phyloP scores from a whole-genome alignment of 2,797 vertebrate genomes.

The Tokudaia tokunoshimensis region DNA sequence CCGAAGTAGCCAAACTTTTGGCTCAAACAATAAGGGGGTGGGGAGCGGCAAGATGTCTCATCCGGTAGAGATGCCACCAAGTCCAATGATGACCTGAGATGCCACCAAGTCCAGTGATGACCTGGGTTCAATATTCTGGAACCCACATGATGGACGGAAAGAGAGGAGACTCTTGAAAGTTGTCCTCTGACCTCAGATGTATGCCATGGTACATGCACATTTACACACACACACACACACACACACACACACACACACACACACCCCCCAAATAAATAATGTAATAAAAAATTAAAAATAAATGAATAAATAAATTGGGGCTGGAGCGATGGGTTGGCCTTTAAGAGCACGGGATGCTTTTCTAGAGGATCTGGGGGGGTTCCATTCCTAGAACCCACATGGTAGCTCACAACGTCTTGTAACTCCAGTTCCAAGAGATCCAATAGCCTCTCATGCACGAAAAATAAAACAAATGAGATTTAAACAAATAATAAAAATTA shows the following conservation, averaged over 20 bases:
- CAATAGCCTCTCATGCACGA: neutral
- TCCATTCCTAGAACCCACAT: neutral
- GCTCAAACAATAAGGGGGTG: neutral
- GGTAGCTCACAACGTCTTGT: neutral
- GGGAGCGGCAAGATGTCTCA: neutral
- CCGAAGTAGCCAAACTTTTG: neutral
- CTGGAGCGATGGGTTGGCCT: neutral
- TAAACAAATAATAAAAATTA: neutral
- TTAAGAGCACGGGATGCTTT: neutral
- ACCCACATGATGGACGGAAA: too few species aligned
- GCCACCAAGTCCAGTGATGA: neutral
- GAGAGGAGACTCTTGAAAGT: neutral
- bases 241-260: neutral
- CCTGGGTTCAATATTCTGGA: neutral
- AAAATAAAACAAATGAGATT: neutral
- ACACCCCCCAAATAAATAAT: neutral
- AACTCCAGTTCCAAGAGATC: neutral
- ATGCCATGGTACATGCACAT: neutral
- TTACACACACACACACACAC: neutral
- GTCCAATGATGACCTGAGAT: too few species aligned
- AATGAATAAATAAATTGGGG: neutral
- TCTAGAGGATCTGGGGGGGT: neutral
- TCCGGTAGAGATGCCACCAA: neutral
- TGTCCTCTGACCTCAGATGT: neutral
- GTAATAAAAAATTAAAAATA: neutral